Conservation (phyloP, 2,797 vertebrate species). For the Champsocephalus gunnari region DNA sequence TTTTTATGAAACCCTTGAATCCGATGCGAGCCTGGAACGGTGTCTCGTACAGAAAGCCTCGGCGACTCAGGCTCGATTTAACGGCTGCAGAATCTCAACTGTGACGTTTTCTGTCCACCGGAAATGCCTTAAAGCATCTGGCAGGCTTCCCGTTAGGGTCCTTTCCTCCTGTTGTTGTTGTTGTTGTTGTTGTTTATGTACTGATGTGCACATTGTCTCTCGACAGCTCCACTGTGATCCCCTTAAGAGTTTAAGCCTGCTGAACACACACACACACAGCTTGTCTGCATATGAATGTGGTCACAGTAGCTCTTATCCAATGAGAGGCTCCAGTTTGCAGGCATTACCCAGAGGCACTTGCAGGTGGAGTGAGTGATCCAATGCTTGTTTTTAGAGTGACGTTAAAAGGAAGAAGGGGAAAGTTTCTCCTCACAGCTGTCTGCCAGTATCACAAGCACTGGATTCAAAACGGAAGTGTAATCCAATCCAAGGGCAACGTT, state of each 20-base stretch:
- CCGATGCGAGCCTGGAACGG: slow-evolving; percentile 55
- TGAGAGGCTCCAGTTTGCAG: slow-evolving; percentile 37
- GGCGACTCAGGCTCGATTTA: slow-evolving; percentile 74
- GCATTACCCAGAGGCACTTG: slow-evolving; percentile 42
- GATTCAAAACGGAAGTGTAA: slow-evolving; percentile 23
- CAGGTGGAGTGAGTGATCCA: slow-evolving; percentile 18
- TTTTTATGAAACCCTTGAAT: slow-evolving; percentile 41
- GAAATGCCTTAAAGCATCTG: slow-evolving; percentile 84
- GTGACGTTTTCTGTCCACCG: slow-evolving; percentile 79
- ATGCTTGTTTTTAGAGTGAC: slow-evolving; percentile 39
- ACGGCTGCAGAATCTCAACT: slow-evolving; percentile 69
- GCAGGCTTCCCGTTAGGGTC: slow-evolving; percentile 70
- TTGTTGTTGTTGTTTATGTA: slow-evolving; percentile 37
- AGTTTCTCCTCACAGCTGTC: slow-evolving; percentile 46
- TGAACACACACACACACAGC: slow-evolving; percentile 15
- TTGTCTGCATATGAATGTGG: slow-evolving; percentile 51
- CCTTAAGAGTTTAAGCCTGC: slow-evolving; percentile 59
- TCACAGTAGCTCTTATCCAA: slow-evolving; percentile 29
- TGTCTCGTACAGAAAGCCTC: slow-evolving; percentile 55
- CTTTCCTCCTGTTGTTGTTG: slow-evolving; percentile 46
- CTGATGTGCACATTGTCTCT: slow-evolving; percentile 41
- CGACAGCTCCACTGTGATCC: slow-evolving; percentile 83
- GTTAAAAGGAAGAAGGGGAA: slow-evolving; percentile 32
- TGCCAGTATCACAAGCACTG: slow-evolving; percentile 41
- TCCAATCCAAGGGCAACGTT: slow-evolving; percentile 10